Conservation (phyloP, 2,113 vertebrate species). For the Mobula birostris region DNA sequence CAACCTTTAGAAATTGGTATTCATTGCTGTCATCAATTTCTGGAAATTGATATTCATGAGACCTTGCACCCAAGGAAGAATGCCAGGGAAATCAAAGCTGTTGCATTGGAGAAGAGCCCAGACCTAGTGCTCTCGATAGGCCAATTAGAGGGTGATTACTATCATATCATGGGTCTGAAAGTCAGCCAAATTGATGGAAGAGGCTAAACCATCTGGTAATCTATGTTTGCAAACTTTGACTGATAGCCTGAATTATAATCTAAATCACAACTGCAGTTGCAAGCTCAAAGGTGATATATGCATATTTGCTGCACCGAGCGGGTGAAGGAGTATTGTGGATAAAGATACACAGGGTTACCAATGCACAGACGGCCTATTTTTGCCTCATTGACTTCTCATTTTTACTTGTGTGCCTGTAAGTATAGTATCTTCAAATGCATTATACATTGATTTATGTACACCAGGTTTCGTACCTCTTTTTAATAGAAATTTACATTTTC, state of each 20-base stretch:
- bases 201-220: not conserved
- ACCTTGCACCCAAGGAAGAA: not conserved
- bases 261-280: not conserved
- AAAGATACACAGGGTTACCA: too few species aligned
- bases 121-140: not conserved
- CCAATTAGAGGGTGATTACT: not conserved
- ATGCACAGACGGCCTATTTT: too few species aligned
- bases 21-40: not conserved
- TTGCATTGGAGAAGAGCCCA: not conserved
- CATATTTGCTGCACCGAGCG: too few species aligned
- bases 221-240: not conserved
- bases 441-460: too few species aligned
- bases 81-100: conserved; percentile 17
- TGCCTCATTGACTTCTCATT: too few species aligned
- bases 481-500: too few species aligned
- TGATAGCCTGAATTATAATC: not conserved
- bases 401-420: too few species aligned
- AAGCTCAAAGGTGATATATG: not conserved
- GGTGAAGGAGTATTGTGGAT: too few species aligned
- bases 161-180: not conserved
- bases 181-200: conserved; percentile 2
- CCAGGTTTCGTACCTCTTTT: too few species aligned
- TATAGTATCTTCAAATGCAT: too few species aligned
- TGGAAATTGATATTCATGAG: not conserved
- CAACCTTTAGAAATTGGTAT: not conserved